phyloP scores from a whole-genome alignment of 2,888 invertebrate genomes.

The Teleiodes luculella region DNA sequence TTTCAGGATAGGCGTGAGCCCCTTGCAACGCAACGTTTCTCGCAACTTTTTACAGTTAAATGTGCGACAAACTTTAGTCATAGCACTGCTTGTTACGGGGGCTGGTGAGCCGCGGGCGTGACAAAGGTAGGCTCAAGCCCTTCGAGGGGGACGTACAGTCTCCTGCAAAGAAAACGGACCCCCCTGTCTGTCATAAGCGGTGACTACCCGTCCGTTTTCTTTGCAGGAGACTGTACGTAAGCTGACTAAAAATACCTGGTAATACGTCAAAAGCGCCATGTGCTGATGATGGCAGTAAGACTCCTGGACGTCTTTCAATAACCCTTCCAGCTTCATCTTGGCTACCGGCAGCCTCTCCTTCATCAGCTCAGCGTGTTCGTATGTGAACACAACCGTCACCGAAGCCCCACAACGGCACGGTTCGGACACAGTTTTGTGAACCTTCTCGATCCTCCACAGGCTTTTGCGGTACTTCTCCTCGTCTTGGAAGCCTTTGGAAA shows the following conservation, averaged over 20 bases:
- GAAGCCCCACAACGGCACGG: constrained; percentile 48
- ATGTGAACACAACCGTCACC: constrained; percentile 28
- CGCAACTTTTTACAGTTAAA: too few relatives aligned
- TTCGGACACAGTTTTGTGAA: constrained; percentile 32
- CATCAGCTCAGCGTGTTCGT: constrained; percentile 50
- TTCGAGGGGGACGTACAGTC: too few relatives aligned
- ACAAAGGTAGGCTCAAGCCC: too few relatives aligned
- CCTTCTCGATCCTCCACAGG: constrained; percentile 59
- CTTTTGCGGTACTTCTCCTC: constrained; percentile 48
- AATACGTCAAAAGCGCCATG: constrained; percentile 55
- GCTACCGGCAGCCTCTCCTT: constrained; percentile 55
- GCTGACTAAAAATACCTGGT: constrained; percentile 55
- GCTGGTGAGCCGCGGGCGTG: too few relatives aligned
- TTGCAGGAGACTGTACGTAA: too few relatives aligned
- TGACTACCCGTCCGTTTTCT: background rate
- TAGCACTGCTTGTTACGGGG: too few relatives aligned
- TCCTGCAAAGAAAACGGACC: too few relatives aligned
- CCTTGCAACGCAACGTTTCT: too few relatives aligned
- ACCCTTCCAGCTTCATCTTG: constrained; percentile 48
- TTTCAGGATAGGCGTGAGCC: too few relatives aligned
- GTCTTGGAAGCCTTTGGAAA: constrained; percentile 43
- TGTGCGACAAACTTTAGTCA: too few relatives aligned
- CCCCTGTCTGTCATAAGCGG: too few relatives aligned
- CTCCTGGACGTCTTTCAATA: constrained; percentile 57
- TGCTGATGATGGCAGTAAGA: constrained; percentile 67